Percentiles rank a stretch among this genome's conserved stretches.
These are phyloP conservation scores for Melierax canorus DNA, from an alignment of 2,113 vertebrate species.

Conservation along the genomic window DNA sequence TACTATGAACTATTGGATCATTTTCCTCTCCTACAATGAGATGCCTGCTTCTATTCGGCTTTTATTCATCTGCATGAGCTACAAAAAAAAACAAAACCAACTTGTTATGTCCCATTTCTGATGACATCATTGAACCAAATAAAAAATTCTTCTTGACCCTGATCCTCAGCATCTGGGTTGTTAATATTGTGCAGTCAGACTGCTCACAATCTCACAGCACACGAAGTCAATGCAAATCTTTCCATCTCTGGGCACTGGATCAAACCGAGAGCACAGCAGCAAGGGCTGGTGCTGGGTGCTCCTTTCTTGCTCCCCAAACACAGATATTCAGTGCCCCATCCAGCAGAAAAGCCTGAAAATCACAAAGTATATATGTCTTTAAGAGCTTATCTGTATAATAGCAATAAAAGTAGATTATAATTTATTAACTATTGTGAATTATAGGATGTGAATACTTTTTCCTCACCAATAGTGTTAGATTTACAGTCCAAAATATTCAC, in stretches of 20 bases:
- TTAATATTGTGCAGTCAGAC: background rate
- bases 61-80: background rate
- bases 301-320: background rate
- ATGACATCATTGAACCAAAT: background rate
- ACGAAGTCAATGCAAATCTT: background rate
- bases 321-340: background rate
- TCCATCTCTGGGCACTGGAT: background rate
- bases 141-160: background rate
- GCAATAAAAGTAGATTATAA: background rate
- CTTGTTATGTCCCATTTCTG: background rate
- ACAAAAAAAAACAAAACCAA: background rate
- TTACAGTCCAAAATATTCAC: background rate
- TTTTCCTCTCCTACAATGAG: background rate
- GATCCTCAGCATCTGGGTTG: background rate
- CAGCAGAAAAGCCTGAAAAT: background rate
- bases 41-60: background rate
- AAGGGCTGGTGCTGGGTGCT: accelerated
- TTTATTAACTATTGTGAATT: background rate
- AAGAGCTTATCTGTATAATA: background rate
- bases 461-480: accelerated
- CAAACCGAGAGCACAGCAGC: accelerated
- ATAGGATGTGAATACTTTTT: background rate
- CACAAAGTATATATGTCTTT: background rate
- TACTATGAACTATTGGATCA: background rate
- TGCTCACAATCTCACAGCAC: background rate